Evolutionary conservation across 2,888 invertebrate species (phyloP).

Genomic region (Euzophera pinguis): DNA sequence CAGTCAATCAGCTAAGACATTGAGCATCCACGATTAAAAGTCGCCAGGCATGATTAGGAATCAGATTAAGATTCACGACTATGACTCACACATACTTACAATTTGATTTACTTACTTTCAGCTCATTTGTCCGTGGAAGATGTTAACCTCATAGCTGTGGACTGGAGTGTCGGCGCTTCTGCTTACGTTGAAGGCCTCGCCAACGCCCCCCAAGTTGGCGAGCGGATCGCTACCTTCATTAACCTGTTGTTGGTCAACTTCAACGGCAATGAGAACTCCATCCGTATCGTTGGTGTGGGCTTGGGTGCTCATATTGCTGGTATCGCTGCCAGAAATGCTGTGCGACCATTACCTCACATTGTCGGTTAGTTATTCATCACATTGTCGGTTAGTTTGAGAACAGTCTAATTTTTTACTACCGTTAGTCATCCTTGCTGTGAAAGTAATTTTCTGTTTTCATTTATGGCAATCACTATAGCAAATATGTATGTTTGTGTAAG

Average conservation of each 20-base stretch:
- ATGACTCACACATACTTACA: too few species aligned
- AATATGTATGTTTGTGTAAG: too few species aligned
- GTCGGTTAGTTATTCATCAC: constrained; percentile 44
- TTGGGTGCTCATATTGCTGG: constrained; percentile 68
- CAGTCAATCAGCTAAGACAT: too few species aligned
- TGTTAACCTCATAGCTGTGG: constrained; percentile 63
- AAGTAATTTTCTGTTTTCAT: too few species aligned
- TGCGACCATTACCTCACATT: constrained; percentile 47
- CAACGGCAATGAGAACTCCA: constrained; percentile 35
- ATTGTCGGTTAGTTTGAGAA: too few species aligned
- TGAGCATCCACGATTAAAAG: too few species aligned
- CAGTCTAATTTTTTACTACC: too few species aligned
- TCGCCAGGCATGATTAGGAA: too few species aligned
- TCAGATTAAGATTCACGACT: too few species aligned
- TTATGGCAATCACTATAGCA: too few species aligned
- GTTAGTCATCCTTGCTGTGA: too few species aligned
- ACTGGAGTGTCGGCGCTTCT: constrained; percentile 54
- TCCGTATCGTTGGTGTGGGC: constrained; percentile 63
- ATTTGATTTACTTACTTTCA: constrained; percentile 25
- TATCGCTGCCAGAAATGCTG: constrained; percentile 49
- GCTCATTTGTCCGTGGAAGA: constrained; percentile 48
- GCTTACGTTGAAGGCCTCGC: constrained; percentile 54
- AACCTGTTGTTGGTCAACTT: constrained; percentile 52
- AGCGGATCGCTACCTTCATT: constrained; percentile 54
- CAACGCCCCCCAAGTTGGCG: constrained; percentile 52